Conservation (phyloP, 1,140 invertebrate species). For the Neelides sp. region DNA sequence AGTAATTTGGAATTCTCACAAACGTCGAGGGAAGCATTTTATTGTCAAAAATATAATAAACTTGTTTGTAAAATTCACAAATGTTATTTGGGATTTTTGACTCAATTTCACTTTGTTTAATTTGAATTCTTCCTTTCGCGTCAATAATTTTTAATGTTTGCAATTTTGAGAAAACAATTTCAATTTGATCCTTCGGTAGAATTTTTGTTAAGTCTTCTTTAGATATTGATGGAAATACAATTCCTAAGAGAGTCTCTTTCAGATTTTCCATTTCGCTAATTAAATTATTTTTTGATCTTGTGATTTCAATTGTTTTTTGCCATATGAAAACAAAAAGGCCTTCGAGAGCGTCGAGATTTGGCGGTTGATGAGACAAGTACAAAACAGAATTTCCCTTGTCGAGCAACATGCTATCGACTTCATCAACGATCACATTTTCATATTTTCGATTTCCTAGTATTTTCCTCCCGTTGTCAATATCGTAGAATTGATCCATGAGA, state of each 20-base stretch:
- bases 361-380: slow-evolving; percentile 11
- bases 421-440: slow-evolving; percentile 15
- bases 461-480: too few species aligned
- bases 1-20: slow-evolving; percentile 4
- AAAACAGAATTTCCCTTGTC: slow-evolving; percentile 20
- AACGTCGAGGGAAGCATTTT: background rate
- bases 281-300: too few species aligned
- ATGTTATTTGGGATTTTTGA: background rate
- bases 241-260: background rate
- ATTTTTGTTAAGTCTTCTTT: too few species aligned
- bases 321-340: slow-evolving; percentile 14
- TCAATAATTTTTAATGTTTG: background rate
- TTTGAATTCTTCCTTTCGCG: background rate
- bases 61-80: background rate
- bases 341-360: slow-evolving; percentile 4
- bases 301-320: too few species aligned
- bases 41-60: background rate
- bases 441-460: background rate
- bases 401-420: slow-evolving; percentile 20
- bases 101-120: background rate
- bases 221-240: background rate
- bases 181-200: too few species aligned
- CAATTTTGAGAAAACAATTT: background rate
- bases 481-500: slow-evolving; percentile 7
- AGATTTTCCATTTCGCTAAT: too few species aligned